Base-by-base conservation (phyloP, 2,113 vertebrate species). In the Dipodomys merriami region DNA sequence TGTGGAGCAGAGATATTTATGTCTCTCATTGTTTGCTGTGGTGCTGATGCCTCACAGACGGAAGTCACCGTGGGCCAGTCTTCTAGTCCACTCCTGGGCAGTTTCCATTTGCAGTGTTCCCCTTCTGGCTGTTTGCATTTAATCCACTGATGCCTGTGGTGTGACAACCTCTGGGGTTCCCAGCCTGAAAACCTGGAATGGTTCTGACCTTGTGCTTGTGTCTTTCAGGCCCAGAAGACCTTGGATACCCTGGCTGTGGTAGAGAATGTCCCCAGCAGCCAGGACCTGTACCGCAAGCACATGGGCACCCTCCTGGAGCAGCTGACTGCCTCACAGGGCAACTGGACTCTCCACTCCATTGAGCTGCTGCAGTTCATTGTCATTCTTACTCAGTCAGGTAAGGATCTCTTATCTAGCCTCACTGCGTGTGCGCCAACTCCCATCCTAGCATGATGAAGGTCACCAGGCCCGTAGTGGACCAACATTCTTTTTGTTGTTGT, bases 361-460 rank as follows among this genome's bases (percentile, higher is more conserved):
- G 98, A 99, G 95, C 96, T 99, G 80, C 93, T 98, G 30, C 99
- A 99, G 94, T 97, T 99, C 13, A 97, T 98, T 68, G 97, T 99
- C 86, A 95, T 99, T 0, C 29, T 98, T 81, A 92, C 96, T 19
- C 99, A 99, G 49, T 98, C 99, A 98, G 99, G 99, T 99, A 97
- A 57, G 71, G 18, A 7, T 16, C 15, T 13, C 53, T 57, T 57
- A 18, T 4, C 53, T 13, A 57, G 53, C 53, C 53, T 57, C 53
- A 57, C 15, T 13, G 15, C 53, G 4, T 57, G 53, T 57, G 53
- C 12, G 15, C 15, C 53, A 57, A 57, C 11, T 16, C 15, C 53
- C 53, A 57, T 18, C 15, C 15, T 57, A 57, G 15, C 12, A 53
- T 13, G 49, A 13, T 53, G 49, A 53, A 53, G 10, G 49, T 53